These are phyloP conservation scores for Margarornis squamiger DNA, from an alignment of 2,797 vertebrate genomes.

Conservation along the genomic window DNA sequence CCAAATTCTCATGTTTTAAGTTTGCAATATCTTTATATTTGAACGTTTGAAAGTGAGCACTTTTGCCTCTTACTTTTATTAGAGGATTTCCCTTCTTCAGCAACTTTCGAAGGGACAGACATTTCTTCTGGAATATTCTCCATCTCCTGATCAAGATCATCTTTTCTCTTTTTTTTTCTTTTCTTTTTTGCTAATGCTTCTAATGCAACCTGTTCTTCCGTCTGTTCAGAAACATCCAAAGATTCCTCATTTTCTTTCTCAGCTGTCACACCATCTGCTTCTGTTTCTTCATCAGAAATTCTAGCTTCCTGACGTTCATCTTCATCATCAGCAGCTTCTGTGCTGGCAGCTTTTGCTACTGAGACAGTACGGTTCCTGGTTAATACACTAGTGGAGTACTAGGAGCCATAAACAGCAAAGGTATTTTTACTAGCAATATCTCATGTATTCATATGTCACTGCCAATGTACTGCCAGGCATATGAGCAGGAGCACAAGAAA, in stretches of 20 bases:
- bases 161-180: constrained; percentile 73
- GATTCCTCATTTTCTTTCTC: constrained; percentile 87
- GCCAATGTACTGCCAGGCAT: neutral
- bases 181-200: constrained; percentile 73
- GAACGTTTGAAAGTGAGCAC: neutral
- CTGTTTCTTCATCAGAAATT: constrained; percentile 76
- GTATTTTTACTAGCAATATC: neutral
- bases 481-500: neutral
- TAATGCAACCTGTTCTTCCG: constrained; percentile 62
- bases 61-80: constrained; percentile 70
- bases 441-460: neutral
- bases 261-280: constrained; percentile 67
- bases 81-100: constrained; percentile 28
- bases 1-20: neutral
- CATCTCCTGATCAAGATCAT: constrained; percentile 38
- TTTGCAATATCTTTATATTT: neutral
- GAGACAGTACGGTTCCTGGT: constrained; percentile 18
- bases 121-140: constrained; percentile 39
- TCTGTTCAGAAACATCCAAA: constrained; percentile 43
- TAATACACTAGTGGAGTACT: neutral
- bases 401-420: neutral
- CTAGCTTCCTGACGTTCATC: constrained; percentile 62
- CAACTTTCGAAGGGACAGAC: neutral
- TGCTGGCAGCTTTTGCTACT: constrained; percentile 58
- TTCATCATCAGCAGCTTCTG: constrained; percentile 48